Conservation (phyloP, 2,888 invertebrate genomes). For the Digitonthophagus gazella region DNA sequence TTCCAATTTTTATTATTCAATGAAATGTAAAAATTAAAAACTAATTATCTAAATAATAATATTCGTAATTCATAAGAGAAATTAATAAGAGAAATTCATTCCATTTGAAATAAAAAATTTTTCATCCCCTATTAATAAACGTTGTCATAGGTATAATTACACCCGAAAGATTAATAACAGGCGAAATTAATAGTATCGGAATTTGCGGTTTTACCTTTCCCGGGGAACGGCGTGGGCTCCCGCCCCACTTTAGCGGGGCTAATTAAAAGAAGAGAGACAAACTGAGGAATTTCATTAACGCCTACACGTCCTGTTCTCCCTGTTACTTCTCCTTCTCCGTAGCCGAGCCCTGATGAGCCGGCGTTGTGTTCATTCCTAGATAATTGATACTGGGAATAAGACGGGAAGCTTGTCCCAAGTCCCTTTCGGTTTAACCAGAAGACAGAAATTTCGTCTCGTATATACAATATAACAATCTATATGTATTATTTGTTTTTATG, state of each 20-base stretch:
- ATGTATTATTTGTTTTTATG: too few species aligned
- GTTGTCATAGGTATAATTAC: not conserved
- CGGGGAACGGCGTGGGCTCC: conserved; percentile 20
- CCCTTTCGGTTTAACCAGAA: not conserved
- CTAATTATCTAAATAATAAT: too few species aligned
- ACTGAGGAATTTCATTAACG: conserved; percentile 41
- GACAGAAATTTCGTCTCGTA: not conserved
- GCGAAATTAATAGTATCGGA: not conserved
- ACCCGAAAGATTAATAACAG: not conserved
- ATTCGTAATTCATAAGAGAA: too few species aligned
- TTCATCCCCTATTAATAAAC: not conserved
- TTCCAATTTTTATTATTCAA: too few species aligned
- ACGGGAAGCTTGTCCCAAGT: not conserved
- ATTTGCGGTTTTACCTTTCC: not conserved
- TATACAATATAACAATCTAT: too few species aligned
- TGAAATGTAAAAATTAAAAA: too few species aligned
- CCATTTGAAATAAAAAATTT: not conserved
- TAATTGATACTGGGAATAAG: conserved; percentile 17
- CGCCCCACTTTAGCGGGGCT: conserved; percentile 27
- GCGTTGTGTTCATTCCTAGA: conserved; percentile 11
- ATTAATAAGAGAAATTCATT: too few species aligned
- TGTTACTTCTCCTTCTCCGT: not conserved
- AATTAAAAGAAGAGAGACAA: conserved; percentile 38
- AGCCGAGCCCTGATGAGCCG: conserved; percentile 15
- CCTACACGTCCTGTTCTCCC: conserved; percentile 32